Base-by-base conservation (phyloP, 2,888 invertebrate genomes). In the Pristionchus japonicus region DNA sequence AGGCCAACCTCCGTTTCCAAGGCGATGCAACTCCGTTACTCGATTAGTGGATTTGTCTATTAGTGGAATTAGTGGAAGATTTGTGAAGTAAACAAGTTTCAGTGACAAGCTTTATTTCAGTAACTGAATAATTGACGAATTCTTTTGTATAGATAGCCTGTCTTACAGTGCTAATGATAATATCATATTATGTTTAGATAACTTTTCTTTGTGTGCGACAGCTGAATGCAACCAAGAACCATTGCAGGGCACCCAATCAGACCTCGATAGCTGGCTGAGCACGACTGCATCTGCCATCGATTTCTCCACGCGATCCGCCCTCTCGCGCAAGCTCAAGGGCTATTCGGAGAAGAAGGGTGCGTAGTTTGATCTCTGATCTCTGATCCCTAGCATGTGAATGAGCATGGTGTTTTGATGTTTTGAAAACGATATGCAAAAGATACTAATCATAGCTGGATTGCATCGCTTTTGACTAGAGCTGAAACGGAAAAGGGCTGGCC, bases 291-390 rank as follows among this genome's bases (percentile, higher is more conserved):
- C 85, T 23, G 49, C 52, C 52, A 85, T 85, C 15, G 85, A 85
- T 27, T 85, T 85, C 64, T 61, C 85, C 20, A 43, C 82, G 77
- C 43, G 77, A 40, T 85, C 85, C 6, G 85, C 85, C n/a, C 64
- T 85, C 17, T 85, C 85, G 31, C 17, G 85, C 17, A 85, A 64
- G 20, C 31, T 85, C 11, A 85, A 64, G 47, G 47, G 43, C 7
- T 85, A 85, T 27, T 47, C 85, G 85, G 85, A 85, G 6, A 85
- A 85, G 85, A 85, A 85, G 61, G 85, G 85, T 85, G n/a, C n/a
- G 57, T 85, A 43, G 43, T 40, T 11, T 43, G 27, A 27, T 31
- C n/a, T 57, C 15, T 23, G 47, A 83, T 52, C 23, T n/a, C 23
- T 0, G 52, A 49, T 49, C 17, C 23, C 23, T 17, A n/a, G 57